A percentile compares a stretch with the other conserved stretches of the same genome.
phyloP scores from a whole-genome alignment of 2,888 invertebrate species.

The Masnerella sp. region DNA sequence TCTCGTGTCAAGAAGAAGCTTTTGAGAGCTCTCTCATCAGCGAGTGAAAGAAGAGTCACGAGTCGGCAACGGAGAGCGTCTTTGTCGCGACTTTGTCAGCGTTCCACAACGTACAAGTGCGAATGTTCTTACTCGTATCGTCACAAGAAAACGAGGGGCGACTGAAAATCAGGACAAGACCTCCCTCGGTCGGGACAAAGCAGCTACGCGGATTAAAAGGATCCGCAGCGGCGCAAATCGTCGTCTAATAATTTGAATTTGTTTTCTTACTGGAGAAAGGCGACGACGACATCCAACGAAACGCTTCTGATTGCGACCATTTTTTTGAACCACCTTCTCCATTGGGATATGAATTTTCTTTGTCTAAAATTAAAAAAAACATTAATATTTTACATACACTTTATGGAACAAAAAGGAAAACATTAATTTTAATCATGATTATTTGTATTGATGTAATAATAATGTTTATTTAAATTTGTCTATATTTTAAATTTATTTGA shows the following conservation, averaged over 20 bases:
- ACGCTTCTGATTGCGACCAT: not conserved
- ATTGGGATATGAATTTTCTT: too few species aligned
- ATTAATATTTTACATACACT: too few species aligned
- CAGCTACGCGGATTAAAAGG: slow-evolving; percentile 51
- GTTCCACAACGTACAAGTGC: slow-evolving; percentile 71
- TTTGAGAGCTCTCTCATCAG: slow-evolving; percentile 73
- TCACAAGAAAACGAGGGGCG: slow-evolving; percentile 65
- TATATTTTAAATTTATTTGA: too few species aligned
- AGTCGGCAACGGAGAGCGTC: too few species aligned
- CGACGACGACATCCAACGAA: slow-evolving; percentile 7
- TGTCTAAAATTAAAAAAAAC: too few species aligned
- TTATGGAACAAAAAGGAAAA: too few species aligned
- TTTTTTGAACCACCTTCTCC: not conserved
- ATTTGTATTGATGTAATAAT: too few species aligned
- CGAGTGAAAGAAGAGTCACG: slow-evolving; percentile 61
- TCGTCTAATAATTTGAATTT: slow-evolving; percentile 49
- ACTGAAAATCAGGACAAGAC: slow-evolving; percentile 61
- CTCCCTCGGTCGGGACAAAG: slow-evolving; percentile 45
- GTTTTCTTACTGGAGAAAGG: slow-evolving; percentile 46
- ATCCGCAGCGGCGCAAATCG: slow-evolving; percentile 28
- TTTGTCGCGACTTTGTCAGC: slow-evolving; percentile 73
- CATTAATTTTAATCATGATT: too few species aligned
- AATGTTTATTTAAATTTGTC: too few species aligned
- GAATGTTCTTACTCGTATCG: slow-evolving; percentile 69
- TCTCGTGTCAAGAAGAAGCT: slow-evolving; percentile 73